Evolutionary conservation across 2,113 vertebrate genomes (phyloP).

Genomic region (Dascyllus trimaculatus): DNA sequence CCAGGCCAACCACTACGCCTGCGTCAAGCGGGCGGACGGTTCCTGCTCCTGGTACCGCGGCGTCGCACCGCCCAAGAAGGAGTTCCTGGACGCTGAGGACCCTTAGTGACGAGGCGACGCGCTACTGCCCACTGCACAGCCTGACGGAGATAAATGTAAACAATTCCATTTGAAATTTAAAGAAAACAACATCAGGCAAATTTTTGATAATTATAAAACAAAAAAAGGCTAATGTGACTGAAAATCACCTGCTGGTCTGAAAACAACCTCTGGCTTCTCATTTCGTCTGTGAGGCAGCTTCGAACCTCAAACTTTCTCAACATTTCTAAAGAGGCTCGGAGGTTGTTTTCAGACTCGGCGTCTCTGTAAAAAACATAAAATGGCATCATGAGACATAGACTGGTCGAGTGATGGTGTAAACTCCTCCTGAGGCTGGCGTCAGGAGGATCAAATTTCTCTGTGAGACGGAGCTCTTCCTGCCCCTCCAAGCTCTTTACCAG

Average conservation of each 20-base stretch:
- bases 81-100: slow-evolving; percentile 97
- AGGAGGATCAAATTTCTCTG: slow-evolving; percentile 68
- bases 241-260: slow-evolving; percentile 59
- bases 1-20: slow-evolving; percentile 97
- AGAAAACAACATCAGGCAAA: slow-evolving; percentile 57
- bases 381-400: slow-evolving; percentile 84
- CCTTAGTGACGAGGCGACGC: slow-evolving; percentile 83
- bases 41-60: slow-evolving; percentile 98
- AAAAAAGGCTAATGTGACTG: slow-evolving; percentile 42
- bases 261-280: slow-evolving; percentile 51
- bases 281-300: slow-evolving; percentile 13
- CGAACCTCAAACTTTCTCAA: neutral
- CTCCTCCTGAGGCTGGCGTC: slow-evolving; percentile 91
- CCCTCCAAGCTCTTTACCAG: slow-evolving; percentile 72
- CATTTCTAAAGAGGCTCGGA: slow-evolving; percentile 25
- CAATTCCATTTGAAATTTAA: slow-evolving; percentile 56
- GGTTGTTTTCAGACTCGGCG: slow-evolving; percentile 64
- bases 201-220: slow-evolving; percentile 27
- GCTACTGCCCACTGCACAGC: slow-evolving; percentile 75
- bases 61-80: slow-evolving; percentile 94
- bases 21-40: slow-evolving; percentile 94
- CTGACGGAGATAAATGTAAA: slow-evolving; percentile 69
- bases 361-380: slow-evolving; percentile 50
- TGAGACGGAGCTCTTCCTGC: slow-evolving; percentile 75
- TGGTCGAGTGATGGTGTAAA: slow-evolving; percentile 89